These are phyloP conservation scores for Zootermopsis nevadensis DNA, from an alignment of 2,888 invertebrate species.

Conservation along the genomic window DNA sequence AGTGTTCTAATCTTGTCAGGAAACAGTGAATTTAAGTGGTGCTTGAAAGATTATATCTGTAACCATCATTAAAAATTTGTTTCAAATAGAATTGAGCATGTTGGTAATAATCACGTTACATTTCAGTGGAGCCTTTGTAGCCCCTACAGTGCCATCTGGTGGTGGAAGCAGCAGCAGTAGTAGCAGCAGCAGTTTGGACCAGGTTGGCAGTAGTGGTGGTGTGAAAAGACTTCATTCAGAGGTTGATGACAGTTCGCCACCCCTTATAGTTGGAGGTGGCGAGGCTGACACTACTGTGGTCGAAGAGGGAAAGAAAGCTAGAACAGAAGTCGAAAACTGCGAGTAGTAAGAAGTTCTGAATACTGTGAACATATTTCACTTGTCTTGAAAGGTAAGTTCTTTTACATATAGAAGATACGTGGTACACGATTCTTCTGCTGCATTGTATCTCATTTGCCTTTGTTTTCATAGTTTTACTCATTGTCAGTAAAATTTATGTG, in stretches of 20 bases:
- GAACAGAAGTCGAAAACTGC: conserved; percentile 43
- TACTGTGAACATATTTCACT: neutral
- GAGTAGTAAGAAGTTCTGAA: conserved; percentile 47
- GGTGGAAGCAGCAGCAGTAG: conserved; percentile 32
- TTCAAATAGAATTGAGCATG: no score
- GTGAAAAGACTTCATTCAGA: conserved; percentile 50
- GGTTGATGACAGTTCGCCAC: conserved; percentile 36
- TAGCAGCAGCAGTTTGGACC: conserved; percentile 11
- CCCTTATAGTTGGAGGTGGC: conserved; percentile 32
- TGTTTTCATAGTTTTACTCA: no score
- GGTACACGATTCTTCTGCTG: no score
- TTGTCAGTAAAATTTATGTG: no score
- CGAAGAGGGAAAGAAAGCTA: conserved; percentile 49
- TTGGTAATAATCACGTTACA: neutral
- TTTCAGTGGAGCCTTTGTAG: conserved; percentile 54
- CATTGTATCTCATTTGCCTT: no score
- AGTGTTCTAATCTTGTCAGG: neutral
- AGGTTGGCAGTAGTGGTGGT: conserved; percentile 33
- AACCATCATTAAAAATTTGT: neutral
- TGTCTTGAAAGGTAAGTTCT: neutral
- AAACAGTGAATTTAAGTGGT: neutral
- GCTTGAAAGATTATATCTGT: neutral
- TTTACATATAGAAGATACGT: no score
- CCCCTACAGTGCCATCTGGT: conserved; percentile 48
- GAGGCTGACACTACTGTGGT: conserved; percentile 41